These are phyloP conservation scores for Oegoconia quadripuncta DNA, from an alignment of 2,888 invertebrate species.

Conservation along the genomic window DNA sequence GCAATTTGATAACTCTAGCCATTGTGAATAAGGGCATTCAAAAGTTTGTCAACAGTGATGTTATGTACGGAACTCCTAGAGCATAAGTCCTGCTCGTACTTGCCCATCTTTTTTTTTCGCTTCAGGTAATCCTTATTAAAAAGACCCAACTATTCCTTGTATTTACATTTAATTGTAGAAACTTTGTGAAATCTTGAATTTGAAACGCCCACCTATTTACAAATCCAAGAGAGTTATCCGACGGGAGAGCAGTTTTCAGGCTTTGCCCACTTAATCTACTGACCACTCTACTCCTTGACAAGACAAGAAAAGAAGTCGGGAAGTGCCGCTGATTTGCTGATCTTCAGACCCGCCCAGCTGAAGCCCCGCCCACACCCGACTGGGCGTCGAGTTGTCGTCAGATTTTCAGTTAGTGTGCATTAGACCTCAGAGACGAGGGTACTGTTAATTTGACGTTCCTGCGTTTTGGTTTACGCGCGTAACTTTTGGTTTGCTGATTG, in stretches of 20 bases:
- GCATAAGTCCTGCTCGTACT: no score
- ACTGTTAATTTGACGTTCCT: constrained; percentile 14
- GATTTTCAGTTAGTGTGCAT: constrained; percentile 40
- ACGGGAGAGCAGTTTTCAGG: no score
- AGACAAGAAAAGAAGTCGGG: constrained; percentile 56
- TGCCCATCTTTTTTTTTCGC: no score
- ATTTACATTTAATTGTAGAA: no score
- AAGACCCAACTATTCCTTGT: no score
- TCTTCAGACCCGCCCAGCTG: constrained; percentile 51
- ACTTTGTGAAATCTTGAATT: not conserved
- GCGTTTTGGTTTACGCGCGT: constrained; percentile 28
- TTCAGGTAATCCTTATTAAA: no score
- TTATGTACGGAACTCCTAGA: no score
- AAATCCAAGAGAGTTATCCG: not conserved
- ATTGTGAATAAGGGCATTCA: no score
- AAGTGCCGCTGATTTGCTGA: constrained; percentile 55
- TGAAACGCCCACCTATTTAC: not conserved
- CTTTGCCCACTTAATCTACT: constrained; percentile 39
- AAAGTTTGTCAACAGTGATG: no score
- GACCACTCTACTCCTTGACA: constrained; percentile 55
- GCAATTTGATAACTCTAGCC: no score
- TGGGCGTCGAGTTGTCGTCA: constrained; percentile 41
- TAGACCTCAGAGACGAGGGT: constrained; percentile 28
- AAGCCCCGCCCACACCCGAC: constrained; percentile 52
- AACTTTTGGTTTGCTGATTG: constrained; percentile 17